These are phyloP conservation scores for Apoderus coryli DNA, from an alignment of 2,888 invertebrate genomes.

Conservation along the genomic window DNA sequence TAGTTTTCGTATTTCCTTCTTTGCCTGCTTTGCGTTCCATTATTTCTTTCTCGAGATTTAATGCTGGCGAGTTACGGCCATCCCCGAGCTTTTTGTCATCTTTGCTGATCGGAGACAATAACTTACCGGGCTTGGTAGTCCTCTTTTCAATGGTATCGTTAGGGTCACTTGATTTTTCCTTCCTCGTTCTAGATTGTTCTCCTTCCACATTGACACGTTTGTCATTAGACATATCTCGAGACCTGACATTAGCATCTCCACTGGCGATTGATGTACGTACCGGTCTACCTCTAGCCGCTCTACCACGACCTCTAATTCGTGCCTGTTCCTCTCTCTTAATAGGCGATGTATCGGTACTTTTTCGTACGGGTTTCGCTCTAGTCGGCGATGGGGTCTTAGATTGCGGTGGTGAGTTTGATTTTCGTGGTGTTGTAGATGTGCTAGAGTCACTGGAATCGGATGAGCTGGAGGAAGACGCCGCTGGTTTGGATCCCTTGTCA, in stretches of 20 bases:
- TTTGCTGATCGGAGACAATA: conserved; percentile 48
- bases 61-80: conserved; percentile 18
- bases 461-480: conserved; percentile 47
- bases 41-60: conserved; percentile 34
- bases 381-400: conserved; percentile 17
- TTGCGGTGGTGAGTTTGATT: conserved; percentile 13
- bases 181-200: conserved; percentile 31
- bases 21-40: conserved; percentile 28
- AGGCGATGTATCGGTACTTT: conserved; percentile 34
- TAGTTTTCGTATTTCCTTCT: conserved; percentile 24
- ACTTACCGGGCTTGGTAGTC: conserved; percentile 42
- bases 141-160: conserved; percentile 30
- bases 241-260: conserved; percentile 51
- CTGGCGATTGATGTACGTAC: conserved; percentile 30
- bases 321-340: conserved; percentile 62
- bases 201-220: conserved; percentile 34
- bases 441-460: conserved; percentile 40
- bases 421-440: conserved; percentile 17
- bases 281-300: conserved; percentile 22
- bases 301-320: conserved; percentile 27
- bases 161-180: conserved; percentile 22
- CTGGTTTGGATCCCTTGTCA: conserved; percentile 59
- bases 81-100: conserved; percentile 35
- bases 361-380: not conserved
- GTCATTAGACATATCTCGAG: conserved; percentile 49